Evolutionary conservation across 1,140 invertebrate genomes (phyloP), one percentile per base, ranked within the genome.

Genomic region (silkworm (Bombyx mori)): DNA sequence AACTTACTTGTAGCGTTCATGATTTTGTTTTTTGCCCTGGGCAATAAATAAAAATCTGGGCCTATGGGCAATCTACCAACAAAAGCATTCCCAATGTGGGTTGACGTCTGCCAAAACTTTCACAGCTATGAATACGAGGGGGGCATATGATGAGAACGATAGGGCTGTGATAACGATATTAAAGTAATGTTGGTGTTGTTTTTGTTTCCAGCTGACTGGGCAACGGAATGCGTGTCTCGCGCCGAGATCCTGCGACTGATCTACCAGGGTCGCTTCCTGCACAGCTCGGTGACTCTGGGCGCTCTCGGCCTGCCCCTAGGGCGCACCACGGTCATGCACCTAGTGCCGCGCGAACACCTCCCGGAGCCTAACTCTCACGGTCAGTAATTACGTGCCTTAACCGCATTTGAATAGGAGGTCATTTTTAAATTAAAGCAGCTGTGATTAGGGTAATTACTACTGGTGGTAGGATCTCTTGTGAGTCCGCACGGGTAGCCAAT

Each of bases 251-350:
- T 99, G 67, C 93, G 98, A 79, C 93, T 99, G 78, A 99, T 99
- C 82, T 99, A 99, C 90, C 98, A 99, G 91, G 98, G 98, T 63
- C 92, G 98, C 72, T 99, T 99, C 91, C 91, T 99, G 75, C 98
- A 99, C 91, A 98, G 98, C 88, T 99, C 99, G 90, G 98, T 99
- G 72, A 99, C 98, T 69, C 92, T 99, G 77, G 97, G 96, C 82
- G 98, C 98, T 68, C 92, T 99, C 74, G 97, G 97, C 76, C 92
- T 99, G 82, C 97, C 97, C 63, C 92, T 96, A 70, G 97, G 97
- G 69, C 98, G 97, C 89, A 99, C 98, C 68, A 98, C 97, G 80
- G 98, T 99, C 75, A 99, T 99, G 98, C 98, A 99, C 91, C 92
- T 99, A 71, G 98, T 99, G 78, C 97, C 98, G 67, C 92, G 98